Evolutionary conservation across 2,797 vertebrate species (phyloP).

Genomic region (Argya squamiceps): DNA sequence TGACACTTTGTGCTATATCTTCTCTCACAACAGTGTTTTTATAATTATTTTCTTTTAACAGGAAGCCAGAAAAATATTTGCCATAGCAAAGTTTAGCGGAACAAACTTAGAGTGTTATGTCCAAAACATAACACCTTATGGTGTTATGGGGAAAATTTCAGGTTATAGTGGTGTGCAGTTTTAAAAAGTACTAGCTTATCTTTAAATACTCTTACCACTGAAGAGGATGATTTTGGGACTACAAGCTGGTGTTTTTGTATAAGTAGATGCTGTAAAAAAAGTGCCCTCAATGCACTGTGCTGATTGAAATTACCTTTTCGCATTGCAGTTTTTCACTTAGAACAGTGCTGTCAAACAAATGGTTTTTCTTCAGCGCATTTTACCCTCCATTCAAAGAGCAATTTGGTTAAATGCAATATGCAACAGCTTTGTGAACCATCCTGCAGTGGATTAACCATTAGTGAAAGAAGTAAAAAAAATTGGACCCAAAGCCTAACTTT

Average conservation of each 20-base stretch:
- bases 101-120: rapidly evolving
- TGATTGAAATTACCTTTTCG: neutral
- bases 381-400: neutral
- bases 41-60: neutral
- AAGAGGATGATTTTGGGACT: neutral
- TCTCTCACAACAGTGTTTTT: neutral
- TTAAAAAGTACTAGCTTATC: neutral
- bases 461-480: neutral
- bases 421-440: neutral
- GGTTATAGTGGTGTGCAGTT: neutral
- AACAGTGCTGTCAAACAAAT: neutral
- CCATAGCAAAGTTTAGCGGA: neutral
- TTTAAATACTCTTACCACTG: neutral
- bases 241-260: neutral
- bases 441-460: neutral
- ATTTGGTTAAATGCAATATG: neutral
- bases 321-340: neutral
- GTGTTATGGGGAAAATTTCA: neutral
- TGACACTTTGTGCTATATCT: neutral
- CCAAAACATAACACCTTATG: neutral
- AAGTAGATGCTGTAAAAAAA: neutral
- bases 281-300: neutral
- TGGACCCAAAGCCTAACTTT: neutral
- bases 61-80: neutral
- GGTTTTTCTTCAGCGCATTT: neutral